phyloP scores from a whole-genome alignment of 2,797 vertebrate species.

The Mormyrops attenuatus region DNA sequence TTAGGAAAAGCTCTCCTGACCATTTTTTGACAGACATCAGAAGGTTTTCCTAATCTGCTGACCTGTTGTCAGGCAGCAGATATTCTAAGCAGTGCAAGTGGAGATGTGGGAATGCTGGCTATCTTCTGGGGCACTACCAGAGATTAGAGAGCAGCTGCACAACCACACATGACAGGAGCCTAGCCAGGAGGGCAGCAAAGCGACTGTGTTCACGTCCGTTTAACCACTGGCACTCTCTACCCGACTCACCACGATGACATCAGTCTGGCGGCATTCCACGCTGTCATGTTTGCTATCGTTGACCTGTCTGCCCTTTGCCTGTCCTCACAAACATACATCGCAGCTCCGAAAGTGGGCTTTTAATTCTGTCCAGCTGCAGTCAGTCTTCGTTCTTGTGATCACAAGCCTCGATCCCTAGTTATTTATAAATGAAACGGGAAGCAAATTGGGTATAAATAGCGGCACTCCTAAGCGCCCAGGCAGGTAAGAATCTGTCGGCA shows the following conservation, averaged over 20 bases:
- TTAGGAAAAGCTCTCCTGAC: not conserved
- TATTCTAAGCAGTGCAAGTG: conserved; percentile 26
- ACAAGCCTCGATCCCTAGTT: conserved; percentile 31
- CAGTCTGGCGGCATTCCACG: conserved; percentile 26
- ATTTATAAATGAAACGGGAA: conserved; percentile 39
- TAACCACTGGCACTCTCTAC: conserved; percentile 26
- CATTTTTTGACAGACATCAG: not conserved
- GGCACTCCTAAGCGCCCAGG: not conserved
- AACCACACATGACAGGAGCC: conserved; percentile 34
- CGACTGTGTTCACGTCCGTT: conserved; percentile 21
- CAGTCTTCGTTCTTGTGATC: conserved; percentile 26
- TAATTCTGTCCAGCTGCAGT: not conserved
- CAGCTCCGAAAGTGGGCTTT: not conserved
- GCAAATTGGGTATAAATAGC: conserved; percentile 40
- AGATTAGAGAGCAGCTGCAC: conserved; percentile 41
- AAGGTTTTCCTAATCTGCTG: conserved; percentile 7
- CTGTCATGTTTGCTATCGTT: conserved; percentile 31
- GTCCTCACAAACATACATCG: conserved; percentile 12
- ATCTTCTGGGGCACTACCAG: conserved; percentile 40
- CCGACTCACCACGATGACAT: conserved; percentile 32
- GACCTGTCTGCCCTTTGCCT: conserved; percentile 24
- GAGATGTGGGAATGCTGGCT: conserved; percentile 32
- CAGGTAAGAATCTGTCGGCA: conserved; percentile 29
- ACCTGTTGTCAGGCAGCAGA: conserved; percentile 5
- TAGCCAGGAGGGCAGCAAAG: conserved; percentile 20